These are phyloP conservation scores for Phrynocephalus guinanensis DNA, from an alignment of 2,797 vertebrate genomes.

Conservation along the genomic window DNA sequence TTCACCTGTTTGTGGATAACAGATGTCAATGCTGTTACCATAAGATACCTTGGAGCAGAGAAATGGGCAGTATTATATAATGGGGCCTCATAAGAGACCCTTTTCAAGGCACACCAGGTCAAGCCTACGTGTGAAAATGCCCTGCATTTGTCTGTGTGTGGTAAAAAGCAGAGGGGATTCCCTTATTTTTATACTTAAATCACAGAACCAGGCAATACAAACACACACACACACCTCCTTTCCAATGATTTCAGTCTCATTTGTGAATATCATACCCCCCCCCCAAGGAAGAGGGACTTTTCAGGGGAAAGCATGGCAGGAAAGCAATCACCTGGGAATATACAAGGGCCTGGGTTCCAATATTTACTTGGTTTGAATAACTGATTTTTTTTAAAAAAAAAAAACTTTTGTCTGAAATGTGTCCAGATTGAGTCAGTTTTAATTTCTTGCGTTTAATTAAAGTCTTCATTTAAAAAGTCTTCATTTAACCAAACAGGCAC, in stretches of 20 bases:
- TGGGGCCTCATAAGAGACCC: conserved; percentile 11
- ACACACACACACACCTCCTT: background rate
- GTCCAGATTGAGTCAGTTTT: background rate
- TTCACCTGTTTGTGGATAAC: background rate
- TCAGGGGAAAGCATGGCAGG: background rate
- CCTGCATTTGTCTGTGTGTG: background rate
- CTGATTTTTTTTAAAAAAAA: background rate
- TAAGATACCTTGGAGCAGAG: background rate
- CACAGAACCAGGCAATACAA: background rate
- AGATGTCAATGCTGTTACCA: background rate
- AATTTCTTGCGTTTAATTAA: background rate
- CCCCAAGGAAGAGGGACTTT: background rate
- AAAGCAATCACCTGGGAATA: background rate
- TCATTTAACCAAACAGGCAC: background rate
- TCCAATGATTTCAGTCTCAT: background rate
- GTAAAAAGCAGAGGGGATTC: background rate
- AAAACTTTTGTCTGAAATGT: background rate
- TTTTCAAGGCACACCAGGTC: background rate
- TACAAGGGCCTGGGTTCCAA: background rate
- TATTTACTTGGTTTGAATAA: background rate
- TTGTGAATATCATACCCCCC: background rate
- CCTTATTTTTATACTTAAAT: background rate
- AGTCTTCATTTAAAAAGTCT: background rate
- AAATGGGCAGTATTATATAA: background rate
- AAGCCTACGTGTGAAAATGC: conserved; percentile 7